Base-by-base conservation (phyloP, 2,113 vertebrate species). In the Syrrhaptes paradoxus region DNA sequence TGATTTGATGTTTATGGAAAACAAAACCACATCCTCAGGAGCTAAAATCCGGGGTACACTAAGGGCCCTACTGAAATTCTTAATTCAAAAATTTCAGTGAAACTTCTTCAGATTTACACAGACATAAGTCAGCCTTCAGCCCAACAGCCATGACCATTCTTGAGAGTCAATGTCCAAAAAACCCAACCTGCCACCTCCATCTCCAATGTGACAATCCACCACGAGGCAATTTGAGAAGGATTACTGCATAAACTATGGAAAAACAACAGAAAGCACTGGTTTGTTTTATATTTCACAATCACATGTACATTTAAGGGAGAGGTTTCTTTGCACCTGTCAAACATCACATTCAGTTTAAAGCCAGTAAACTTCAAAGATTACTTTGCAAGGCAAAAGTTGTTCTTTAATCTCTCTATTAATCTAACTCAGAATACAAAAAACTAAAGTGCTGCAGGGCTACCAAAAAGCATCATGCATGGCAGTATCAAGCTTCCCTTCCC, bases 381-480 rank as follows among this genome's bases (percentile, higher is more conserved):
- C 46, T 76, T 54, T 5, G 3, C n/a, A 32, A 74, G 38, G 34
- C 41, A 41, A 41, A 41, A 41, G 21, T 65, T 79, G 29, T 45
- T 84, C 10, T 46, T 80, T 34, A 61, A 75, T 51, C 26, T 46
- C 25, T 22, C 46, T 46, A 8, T 58, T 87, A 43, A 65, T 28
- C 38, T 54, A 55, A 28, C n/a, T 70, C 13, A 73, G 31, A 62
- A 79, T 22, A 58, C n/a, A 48, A 55, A 70, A 36, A 83, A 11
- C n/a, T 59, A 1, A 66, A 54, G 68, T 54, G 55, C 38, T 71
- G 41, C 72, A 74, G 51, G 68, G 52, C 22, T 46, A 71, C 45
- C 20, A 26, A 0, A 0, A 43, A 84, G 51, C 61, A 65, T 78
- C 31, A 4, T 4, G 13, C 22, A 18, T 3, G 29, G 72, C 51